Base-by-base conservation (phyloP, 2,113 vertebrate genomes). In the Prietella phreatophila region DNA sequence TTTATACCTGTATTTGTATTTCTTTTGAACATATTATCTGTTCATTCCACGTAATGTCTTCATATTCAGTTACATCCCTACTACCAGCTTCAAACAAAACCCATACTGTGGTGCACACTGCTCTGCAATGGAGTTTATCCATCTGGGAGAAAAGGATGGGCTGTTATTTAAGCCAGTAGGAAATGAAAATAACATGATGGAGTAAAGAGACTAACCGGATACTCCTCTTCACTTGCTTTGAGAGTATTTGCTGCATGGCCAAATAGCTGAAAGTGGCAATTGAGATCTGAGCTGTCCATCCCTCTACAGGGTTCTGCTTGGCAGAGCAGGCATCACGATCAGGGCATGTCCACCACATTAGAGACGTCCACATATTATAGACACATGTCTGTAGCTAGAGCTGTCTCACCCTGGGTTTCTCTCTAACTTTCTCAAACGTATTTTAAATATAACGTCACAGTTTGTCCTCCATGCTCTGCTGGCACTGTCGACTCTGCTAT, bases 11-110 rank as follows among this genome's bases (percentile, higher is more conserved):
- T 13, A 76, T 76, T 47, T 42, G 19, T 71, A 36, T 71, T 42
- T 20, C 7, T 42, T 76, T 13, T 25, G 73, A 76, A 76, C 39
- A 47, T 10, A 10, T 75, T 53, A 53, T 53, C 13, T 53, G 13
- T n/a, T 53, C 25, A n/a, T 27, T 53, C 42, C 42, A n/a, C 53
- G n/a, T 53, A 50, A 78, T 53, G 47, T 76, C 47, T 76, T 76
- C 47, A 50, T 53, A 78, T 53, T n/a, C 42, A 53, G 27, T 53
- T n/a, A 53, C 22, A 58, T 56, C 55, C 19, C 3, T 36, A 36
- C 69, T 56, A 53, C 60, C 63, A 89, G 67, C 53, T 55, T 55
- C 61, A 89, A 87, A 86, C 56, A 78, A 78, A 61, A 36, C 73
- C 79, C 67, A 39, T n/a, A 86, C 55, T 76, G 65, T 83, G 47